A percentile compares a stretch with the other conserved stretches of the same genome.
phyloP scores from a whole-genome alignment of 2,888 invertebrate genomes.

The Pseudococcus viburni region DNA sequence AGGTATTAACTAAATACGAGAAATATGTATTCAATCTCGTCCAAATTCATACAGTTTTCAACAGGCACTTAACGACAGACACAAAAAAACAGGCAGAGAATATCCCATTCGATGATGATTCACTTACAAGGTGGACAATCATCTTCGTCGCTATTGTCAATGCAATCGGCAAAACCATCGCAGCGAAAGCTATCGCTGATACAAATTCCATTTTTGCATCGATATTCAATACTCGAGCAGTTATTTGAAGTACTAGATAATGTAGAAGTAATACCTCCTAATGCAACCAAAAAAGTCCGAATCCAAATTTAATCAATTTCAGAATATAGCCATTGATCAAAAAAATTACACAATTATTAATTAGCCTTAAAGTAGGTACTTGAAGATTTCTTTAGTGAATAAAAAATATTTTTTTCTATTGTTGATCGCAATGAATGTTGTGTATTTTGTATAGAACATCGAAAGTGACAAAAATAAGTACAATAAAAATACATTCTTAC shows the following conservation, averaged over 20 bases:
- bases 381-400: neutral
- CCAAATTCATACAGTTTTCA: neutral
- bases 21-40: slow-evolving; percentile 3
- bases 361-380: neutral
- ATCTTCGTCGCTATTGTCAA: slow-evolving; percentile 83
- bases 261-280: neutral
- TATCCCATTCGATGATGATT: slow-evolving; percentile 11
- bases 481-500: neutral
- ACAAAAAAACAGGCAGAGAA: slow-evolving; percentile 24
- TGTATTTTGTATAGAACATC: no score
- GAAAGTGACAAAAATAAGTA: no score
- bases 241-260: neutral
- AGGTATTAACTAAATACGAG: slow-evolving; percentile 30
- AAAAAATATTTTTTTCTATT: neutral
- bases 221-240: slow-evolving; percentile 78
- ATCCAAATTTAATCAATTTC: slow-evolving; percentile 22
- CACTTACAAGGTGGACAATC: slow-evolving; percentile 8
- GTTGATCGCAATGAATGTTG: no score
- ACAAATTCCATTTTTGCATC: slow-evolving; percentile 86
- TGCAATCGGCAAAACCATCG: slow-evolving; percentile 89
- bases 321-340: neutral
- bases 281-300: slow-evolving; percentile 21
- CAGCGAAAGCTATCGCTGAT: slow-evolving; percentile 96
- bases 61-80: neutral
- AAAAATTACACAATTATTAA: slow-evolving; percentile 29